These are phyloP conservation scores for Cyphomyrus discorhynchus DNA, from an alignment of 2,113 vertebrate species.

Conservation along the genomic window DNA sequence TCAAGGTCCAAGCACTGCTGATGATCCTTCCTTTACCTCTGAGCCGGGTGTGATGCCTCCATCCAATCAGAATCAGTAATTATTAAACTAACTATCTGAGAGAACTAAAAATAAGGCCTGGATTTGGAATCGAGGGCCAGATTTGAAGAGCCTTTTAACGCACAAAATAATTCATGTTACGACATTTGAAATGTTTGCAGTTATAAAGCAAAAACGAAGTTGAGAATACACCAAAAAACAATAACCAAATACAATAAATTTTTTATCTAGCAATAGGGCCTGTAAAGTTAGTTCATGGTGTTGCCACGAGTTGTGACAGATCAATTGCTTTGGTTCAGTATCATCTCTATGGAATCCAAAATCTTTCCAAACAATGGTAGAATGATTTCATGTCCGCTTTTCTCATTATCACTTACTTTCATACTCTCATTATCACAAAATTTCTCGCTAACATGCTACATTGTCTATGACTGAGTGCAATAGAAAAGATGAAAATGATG, in stretches of 20 bases:
- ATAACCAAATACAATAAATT: background rate
- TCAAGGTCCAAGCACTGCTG: no score
- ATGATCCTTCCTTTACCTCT: no score
- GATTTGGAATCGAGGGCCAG: no score
- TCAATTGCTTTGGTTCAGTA: background rate
- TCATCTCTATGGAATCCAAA: background rate
- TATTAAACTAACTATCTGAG: no score
- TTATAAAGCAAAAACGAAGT: background rate
- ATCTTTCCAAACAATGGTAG: background rate
- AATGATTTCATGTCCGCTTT: background rate
- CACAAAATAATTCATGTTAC: background rate
- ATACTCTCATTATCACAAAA: background rate
- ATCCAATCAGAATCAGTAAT: no score
- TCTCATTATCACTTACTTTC: background rate
- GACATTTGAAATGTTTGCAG: background rate
- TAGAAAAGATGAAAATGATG: background rate
- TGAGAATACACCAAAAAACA: background rate
- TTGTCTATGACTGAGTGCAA: background rate
- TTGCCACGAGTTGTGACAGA: background rate
- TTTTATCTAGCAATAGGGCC: background rate
- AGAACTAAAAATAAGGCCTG: no score
- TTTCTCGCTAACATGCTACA: background rate
- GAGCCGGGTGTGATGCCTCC: no score
- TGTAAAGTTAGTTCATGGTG: background rate
- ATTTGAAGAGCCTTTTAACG: no score